phyloP scores from a whole-genome alignment of 1,140 invertebrate species.

The Homarus americanus region DNA sequence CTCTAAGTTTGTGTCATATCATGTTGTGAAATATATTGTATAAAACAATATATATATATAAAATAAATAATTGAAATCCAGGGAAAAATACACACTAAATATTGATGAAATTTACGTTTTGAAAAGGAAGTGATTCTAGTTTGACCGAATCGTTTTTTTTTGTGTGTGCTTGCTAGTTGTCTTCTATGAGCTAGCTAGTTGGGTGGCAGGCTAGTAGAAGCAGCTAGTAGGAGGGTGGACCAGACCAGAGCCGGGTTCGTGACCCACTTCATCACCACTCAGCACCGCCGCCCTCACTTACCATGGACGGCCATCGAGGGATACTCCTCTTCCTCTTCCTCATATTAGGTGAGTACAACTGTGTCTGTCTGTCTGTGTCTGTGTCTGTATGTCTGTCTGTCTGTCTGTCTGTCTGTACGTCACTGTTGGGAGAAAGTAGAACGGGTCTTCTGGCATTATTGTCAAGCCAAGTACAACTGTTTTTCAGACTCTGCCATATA shows the following conservation, averaged over 20 bases:
- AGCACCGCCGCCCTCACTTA: background rate
- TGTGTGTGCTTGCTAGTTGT: background rate
- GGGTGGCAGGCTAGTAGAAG: background rate
- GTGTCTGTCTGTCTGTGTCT: background rate
- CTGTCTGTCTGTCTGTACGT: too few species aligned
- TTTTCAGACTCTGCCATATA: too few species aligned
- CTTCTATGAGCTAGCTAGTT: background rate
- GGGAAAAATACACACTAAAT: background rate
- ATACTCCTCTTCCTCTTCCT: constrained; percentile 16
- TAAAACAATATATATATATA: background rate
- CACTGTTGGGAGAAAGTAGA: too few species aligned
- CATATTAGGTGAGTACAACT: constrained; percentile 18
- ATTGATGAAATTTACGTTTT: background rate
- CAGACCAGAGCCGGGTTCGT: too few species aligned
- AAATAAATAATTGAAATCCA: background rate
- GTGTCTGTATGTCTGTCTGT: too few species aligned
- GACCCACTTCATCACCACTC: background rate
- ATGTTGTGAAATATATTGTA: too few species aligned
- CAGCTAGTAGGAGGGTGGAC: too few species aligned
- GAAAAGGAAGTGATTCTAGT: too few species aligned
- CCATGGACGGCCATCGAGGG: constrained; percentile 11
- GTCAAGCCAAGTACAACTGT: too few species aligned
- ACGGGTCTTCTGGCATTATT: too few species aligned
- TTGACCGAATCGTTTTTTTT: too few species aligned
- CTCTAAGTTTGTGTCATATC: too few species aligned